Evolutionary conservation across 2,888 invertebrate species (phyloP), one percentile per base, ranked within the genome.

Genomic region (Dermolepida albohirtum): DNA sequence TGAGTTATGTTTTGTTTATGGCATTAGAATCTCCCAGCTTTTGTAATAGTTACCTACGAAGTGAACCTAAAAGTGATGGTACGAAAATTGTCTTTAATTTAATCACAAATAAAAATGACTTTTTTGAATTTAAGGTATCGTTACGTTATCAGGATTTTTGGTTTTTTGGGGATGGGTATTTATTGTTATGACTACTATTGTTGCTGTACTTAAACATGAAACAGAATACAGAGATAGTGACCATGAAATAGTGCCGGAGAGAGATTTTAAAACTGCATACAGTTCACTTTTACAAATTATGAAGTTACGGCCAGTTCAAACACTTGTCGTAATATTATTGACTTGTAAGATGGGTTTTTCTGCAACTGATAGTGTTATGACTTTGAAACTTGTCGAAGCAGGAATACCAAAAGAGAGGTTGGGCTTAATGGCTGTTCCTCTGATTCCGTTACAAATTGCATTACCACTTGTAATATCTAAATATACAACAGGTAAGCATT

Each of bases 121-220:
- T 74, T 78, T 69, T 64, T 34, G 34, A 5, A 34, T 34, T 34
- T 34, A 8, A 80, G 82, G 83, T 64, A 74, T 84, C 47, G 79
- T 84, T 6, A 82, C 82, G 0, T 71, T 84, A 39, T 62, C 84
- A 87, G 94, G 94, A 74, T 99, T 98, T 83, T 86, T 99, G 12
- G 90, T 92, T 80, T 96, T 98, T 81, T 99, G 98, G 98, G 97
- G 97, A 5, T 88, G 95, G 83, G 87, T 94, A 1, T 99, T 98
- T 81, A 86, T 99, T 57, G 80, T 93, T 1, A 92, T 94, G 0
- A 99, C 99, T 0, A 95, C 96, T 0, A 78, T 98, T 1, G 92
- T 98, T 54, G 93, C 94, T 41, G 70, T 97, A 11, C 86, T 97
- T n/a, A 98, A 98, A 82, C 89, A 87, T 72, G 98, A 98, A 84